Base-by-base conservation (phyloP, 1,140 invertebrate species). In the Magallana gigas region DNA sequence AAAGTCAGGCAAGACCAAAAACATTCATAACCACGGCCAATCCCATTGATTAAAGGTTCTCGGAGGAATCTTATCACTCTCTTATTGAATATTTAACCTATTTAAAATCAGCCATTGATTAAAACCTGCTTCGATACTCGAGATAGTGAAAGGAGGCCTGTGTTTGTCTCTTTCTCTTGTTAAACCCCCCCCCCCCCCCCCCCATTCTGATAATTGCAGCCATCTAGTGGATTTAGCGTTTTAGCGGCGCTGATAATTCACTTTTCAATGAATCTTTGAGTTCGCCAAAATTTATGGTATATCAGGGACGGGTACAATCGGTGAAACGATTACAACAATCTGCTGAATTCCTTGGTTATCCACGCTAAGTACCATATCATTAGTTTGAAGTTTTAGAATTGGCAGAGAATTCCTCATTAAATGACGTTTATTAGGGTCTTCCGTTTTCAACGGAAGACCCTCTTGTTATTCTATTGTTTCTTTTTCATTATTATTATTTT, bases 51-150 rank as follows among this genome's bases (percentile, higher is more conserved):
- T 29, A 12, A 48, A 18, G 36, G 68, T 76, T 29, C 23, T 18
- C 36, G 23, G 23, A 4, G 23, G 68, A 76, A 76, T 76, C 36
- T 29, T 29, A 76, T 76, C 68, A 12, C 23, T 29, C 68, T 36
- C 23, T 29, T 76, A 36, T 36, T 18, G 68, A 76, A 76, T 76
- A 48, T 23, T 76, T 76, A 76, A 76, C 68, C 68, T 76, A 76
- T 76, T 76, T 76, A 76, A 68, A 36, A 76, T 12, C 68, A 29
- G 18, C 29, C 68, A 76, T 76, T 76, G 68, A 76, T 76, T 48
- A 48, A 76, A 64, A 64, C 18, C 18, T 64, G 16, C 16, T 3
- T 48, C 16, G 16, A 64, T 64, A n/a, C 23, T 29, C 68, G 9
- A 76, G 23, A 36, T 9, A 76, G 23, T 29, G 48, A 8, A 12